Evolutionary conservation across 2,888 invertebrate genomes (phyloP), one percentile per base, ranked within the genome.

Genomic region (Keiferia lycopersicella): DNA sequence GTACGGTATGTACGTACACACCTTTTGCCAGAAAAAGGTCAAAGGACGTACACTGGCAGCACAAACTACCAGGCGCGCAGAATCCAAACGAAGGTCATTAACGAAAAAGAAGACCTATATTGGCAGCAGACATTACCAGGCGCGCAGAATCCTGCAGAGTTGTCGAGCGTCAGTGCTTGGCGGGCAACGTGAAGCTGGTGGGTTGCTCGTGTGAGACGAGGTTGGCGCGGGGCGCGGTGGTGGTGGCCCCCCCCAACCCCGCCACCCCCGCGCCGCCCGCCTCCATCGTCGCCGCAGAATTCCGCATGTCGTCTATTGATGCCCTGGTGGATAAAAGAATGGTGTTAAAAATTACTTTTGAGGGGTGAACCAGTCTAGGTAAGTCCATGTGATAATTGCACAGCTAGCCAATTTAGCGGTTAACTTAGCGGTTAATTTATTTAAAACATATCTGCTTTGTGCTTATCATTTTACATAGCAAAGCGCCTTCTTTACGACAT

Each of bases 191-290:
- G 85, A 95, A 94, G 88, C 95, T 94, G 85, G 95, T 93, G 56
- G 96, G 96, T 86, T 96, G 95, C 81, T 96, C 96, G 92, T 96
- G 95, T 80, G 94, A 94, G 76, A 97, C 95, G 80, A 97, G 94
- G 79, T 94, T 95, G 76, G 96, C 94, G 76, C 94, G 94, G 87
- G 95, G 94, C 73, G 93, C 94, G 68, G 93, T 87, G 71, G 93
- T 88, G 61, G 81, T 80, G 74, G 70, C 86, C 7, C 56, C 56
- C 76, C 82, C 45, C 7, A 26, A 8, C 77, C 82, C 45, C 22
- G 22, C 45, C 7, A 26, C 16, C 77, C 82, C 45, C 22, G 22
- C 51, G 3, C 72, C 51, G 1, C 91, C 91, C 57, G 88, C 81
- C 73, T 90, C 91, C 56, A 93, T 82, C 68, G 79, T 87, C 65